Base-by-base conservation (phyloP, 2,113 vertebrate species). In the Corapipo altera region DNA sequence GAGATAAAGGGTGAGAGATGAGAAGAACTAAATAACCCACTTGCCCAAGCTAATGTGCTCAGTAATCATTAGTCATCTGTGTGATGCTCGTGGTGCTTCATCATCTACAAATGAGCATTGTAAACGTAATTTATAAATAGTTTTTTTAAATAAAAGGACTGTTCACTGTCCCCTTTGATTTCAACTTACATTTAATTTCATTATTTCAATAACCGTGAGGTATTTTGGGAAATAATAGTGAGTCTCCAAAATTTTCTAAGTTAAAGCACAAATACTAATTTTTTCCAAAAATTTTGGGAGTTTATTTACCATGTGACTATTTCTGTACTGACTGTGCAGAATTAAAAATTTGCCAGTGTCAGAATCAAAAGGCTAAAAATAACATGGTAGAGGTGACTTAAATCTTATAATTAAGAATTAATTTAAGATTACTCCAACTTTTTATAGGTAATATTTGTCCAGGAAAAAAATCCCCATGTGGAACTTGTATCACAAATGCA, bases 1-100 rank as follows among this genome's bases (percentile, higher is more conserved):
- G 55, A 85, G 67, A 74, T 51, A 65, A 94, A 94, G 67, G 55
- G 71, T 85, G 51, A 88, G 46, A 37, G 61, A 83, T 94, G 66
- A 51, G n/a, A 86, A 77, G 59, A 84, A 43, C 51, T 77, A 79
- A 94, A 62, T 78, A 92, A 93, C 43, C 61, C 33, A 18, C 37
- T 79, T 1, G 18, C 57, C 84, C 87, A 82, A 85, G 37, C n/a
- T 85, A 35, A 85, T 87, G 30, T 79, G 49, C 41, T 91, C 66
- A 27, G 66, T 76, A 65, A 62, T 86, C 64, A 80, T 83, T 70
- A 70, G 64, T 93, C 64, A 80, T 66, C 41, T 73, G 9, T 66
- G 22, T 88, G 43, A 37, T 90, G 22, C 33, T 80, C 8, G 7
- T 27, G 39, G 33, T 76, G 52, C 62, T 93, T 88, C 67, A 72